A percentile compares a stretch with the other conserved stretches of the same genome.
Evolutionary conservation across 2,113 vertebrate genomes (phyloP).

Genomic region (Peromyscus polionotus): DNA sequence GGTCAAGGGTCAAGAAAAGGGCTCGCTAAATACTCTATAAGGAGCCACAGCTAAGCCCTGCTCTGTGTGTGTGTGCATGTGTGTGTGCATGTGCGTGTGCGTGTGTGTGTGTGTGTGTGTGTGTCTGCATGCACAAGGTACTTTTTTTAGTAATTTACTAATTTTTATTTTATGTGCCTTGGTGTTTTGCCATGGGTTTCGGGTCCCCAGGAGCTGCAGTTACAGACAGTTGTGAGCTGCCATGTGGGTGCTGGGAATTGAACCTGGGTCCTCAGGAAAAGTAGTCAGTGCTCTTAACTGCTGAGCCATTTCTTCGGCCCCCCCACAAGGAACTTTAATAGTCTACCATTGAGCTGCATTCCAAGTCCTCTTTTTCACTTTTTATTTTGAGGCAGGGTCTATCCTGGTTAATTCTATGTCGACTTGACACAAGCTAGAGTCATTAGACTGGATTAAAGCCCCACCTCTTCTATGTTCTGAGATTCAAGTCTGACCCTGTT

Average conservation of each 20-base stretch:
- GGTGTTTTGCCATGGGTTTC: too few species aligned
- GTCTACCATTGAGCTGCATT: neutral
- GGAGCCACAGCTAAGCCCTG: neutral
- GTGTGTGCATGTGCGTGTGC: neutral
- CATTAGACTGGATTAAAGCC: neutral
- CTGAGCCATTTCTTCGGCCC: neutral
- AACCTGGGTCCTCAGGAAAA: too few species aligned
- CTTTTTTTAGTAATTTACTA: too few species aligned
- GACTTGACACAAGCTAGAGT: neutral
- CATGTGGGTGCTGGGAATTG: too few species aligned
- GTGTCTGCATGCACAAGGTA: too few species aligned
- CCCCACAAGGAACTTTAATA: neutral
- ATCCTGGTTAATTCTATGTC: neutral
- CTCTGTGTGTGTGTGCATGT: neutral
- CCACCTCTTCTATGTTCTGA: too few species aligned
- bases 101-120: too few species aligned
- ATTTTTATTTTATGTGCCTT: too few species aligned
- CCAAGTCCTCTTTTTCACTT: neutral
- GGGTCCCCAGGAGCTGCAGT: too few species aligned
- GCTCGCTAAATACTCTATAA: neutral
- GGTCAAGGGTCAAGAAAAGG: neutral
- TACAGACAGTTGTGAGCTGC: too few species aligned
- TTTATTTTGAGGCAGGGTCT: neutral
- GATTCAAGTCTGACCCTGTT: too few species aligned
- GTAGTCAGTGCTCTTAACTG: too few species aligned